Evolutionary conservation across 2,888 invertebrate genomes (phyloP), one percentile per base, ranked within the genome.

Genomic region (Eustalomyia histrio): DNA sequence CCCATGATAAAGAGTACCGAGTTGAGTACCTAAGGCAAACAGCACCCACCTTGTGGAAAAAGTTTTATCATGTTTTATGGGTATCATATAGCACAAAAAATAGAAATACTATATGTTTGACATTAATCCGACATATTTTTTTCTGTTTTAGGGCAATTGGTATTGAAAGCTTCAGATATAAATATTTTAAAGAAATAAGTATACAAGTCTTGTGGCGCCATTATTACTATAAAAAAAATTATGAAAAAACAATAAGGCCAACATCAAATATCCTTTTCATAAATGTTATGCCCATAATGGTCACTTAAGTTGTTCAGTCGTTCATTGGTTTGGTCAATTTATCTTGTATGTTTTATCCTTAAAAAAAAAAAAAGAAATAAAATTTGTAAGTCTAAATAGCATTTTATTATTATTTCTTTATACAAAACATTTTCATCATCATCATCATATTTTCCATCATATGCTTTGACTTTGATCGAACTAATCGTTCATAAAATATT

Each of bases 401-500:
- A 71, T 53, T n/a, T n/a, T n/a, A 43, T 60, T 64, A 71, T 65
- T 12, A 58, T n/a, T 71, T 52, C 35, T 21, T 29, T 24, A 18
- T 33, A 50, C 17, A 76, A 55, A 10, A 60, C 24, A 24, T 17
- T 29, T 33, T 16, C 21, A 43, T 29, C 43, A 47, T 47, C 43
- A 47, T 14, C 43, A 14, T 14, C 14, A 1, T n/a, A n/a, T n/a
- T 69, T 50, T 64, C 24, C 75, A 24, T 69, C 18, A 63, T 21
- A 55, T 16, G 21, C 39, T 76, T 71, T 69, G 63, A 50, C 35
- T 63, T 50, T 76, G 63, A 71, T 58, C 64, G 43, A 71, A 71
- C 76, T 71, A 76, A 76, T 76, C 76, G 69, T 71, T 71, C 52
- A 71, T 52, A 76, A 52, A 53, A 76, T 65, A 76, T 71, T 76